These are phyloP conservation scores for Albula goreensis DNA, from an alignment of 2,113 vertebrate genomes.

Conservation along the genomic window DNA sequence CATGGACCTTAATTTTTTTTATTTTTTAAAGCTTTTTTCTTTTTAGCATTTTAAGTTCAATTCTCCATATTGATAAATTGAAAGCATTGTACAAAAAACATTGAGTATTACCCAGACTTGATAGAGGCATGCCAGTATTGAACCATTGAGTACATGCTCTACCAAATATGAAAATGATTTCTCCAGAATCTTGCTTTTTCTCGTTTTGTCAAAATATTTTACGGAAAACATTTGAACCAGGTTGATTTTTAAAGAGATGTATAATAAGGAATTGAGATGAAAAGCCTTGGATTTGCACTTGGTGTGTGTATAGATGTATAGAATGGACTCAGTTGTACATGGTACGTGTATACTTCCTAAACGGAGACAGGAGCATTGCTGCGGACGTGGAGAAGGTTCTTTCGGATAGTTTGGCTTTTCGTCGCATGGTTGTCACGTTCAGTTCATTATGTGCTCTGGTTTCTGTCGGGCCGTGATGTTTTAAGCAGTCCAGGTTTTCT, in stretches of 20 bases:
- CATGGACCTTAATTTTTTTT: conserved; percentile 72
- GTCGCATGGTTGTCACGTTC: not conserved
- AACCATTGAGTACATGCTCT: conserved; percentile 65
- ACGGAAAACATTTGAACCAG: conserved; percentile 61
- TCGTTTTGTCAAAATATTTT: conserved; percentile 51
- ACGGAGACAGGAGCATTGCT: not conserved
- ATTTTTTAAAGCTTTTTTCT: conserved; percentile 24
- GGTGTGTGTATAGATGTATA: conserved; percentile 17
- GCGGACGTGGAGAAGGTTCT: not conserved
- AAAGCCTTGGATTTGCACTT: conserved; percentile 77
- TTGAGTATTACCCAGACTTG: conserved; percentile 73
- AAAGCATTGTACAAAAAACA: conserved; percentile 51
- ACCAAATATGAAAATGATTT: conserved; percentile 74
- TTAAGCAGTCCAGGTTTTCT: conserved; percentile 82
- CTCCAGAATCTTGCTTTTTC: conserved; percentile 66
- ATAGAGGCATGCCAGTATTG: conserved; percentile 73
- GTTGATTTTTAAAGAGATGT: conserved; percentile 46
- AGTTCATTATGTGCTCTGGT: conserved; percentile 16
- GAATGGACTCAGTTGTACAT: conserved; percentile 9
- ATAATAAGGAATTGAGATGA: conserved; percentile 54
- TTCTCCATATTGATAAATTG: conserved; percentile 60
- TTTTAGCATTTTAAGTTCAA: conserved; percentile 35
- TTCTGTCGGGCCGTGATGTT: conserved; percentile 37
- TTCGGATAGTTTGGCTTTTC: not conserved
- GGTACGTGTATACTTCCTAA: conserved; percentile 17